phyloP scores from a whole-genome alignment of 2,797 vertebrate genomes.

The Cossypha niveicapilla region DNA sequence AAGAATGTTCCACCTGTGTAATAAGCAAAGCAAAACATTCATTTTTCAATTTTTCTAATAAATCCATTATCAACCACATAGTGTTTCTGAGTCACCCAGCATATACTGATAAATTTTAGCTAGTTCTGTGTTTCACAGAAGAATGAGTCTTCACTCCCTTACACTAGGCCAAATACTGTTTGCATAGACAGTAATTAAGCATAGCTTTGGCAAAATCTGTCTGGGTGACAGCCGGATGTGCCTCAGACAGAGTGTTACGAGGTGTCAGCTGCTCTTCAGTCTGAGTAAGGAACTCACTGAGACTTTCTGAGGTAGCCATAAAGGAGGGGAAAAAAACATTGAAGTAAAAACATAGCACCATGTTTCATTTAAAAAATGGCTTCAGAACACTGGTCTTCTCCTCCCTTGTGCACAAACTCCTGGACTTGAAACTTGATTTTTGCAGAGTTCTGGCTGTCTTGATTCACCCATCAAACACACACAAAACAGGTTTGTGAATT shows the following conservation, averaged over 20 bases:
- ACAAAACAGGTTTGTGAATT: background rate
- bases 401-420: background rate
- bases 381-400: background rate
- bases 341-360: constrained; percentile 79
- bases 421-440: background rate
- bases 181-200: background rate
- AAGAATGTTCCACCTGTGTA: background rate
- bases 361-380: constrained; percentile 65
- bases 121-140: background rate
- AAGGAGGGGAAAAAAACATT: constrained; percentile 48
- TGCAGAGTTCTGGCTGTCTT: background rate
- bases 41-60: background rate
- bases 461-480: background rate
- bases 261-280: background rate
- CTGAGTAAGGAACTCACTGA: background rate
- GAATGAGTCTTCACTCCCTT: background rate
- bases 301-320: constrained; percentile 84
- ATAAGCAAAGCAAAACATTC: background rate
- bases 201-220: background rate
- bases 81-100: background rate
- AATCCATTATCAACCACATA: background rate
- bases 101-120: background rate
- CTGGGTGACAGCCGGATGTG: background rate
- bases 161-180: background rate
- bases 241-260: background rate